These are phyloP conservation scores for Andrena fulva DNA, from an alignment of 2,888 invertebrate species.

Conservation along the genomic window DNA sequence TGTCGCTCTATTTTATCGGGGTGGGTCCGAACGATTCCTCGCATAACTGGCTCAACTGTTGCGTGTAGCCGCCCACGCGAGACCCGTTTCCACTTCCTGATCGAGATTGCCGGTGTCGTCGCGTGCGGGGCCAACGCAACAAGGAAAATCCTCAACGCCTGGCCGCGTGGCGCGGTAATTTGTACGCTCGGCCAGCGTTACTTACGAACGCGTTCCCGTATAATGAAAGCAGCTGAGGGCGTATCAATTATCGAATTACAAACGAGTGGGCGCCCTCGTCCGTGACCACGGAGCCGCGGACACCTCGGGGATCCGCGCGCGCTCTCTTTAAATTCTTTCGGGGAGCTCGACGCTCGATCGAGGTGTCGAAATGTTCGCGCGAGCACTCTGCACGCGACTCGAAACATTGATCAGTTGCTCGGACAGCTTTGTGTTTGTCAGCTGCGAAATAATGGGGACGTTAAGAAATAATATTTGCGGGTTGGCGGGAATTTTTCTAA, in stretches of 20 bases:
- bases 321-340: neutral
- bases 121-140: conserved; percentile 62
- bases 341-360: neutral
- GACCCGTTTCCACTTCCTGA: conserved; percentile 66
- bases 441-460: too few species aligned
- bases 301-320: neutral
- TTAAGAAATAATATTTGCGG: too few species aligned
- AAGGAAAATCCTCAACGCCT: conserved; percentile 51
- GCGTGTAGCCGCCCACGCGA: conserved; percentile 72
- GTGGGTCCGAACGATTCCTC: conserved; percentile 47
- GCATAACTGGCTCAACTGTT: conserved; percentile 69
- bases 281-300: conserved; percentile 10
- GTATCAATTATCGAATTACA: conserved; percentile 56
- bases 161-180: conserved; percentile 44
- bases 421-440: too few species aligned
- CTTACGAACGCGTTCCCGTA: conserved; percentile 53
- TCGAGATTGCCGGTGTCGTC: conserved; percentile 53
- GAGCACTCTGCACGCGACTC: neutral
- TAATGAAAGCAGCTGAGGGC: conserved; percentile 37
- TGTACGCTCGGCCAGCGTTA: conserved; percentile 51
- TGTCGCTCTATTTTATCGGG: conserved; percentile 66
- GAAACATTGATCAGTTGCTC: neutral
- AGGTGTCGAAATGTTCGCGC: neutral
- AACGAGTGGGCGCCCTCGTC: conserved; percentile 6
- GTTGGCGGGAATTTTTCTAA: too few species aligned